Evolutionary conservation across 2,797 vertebrate genomes (phyloP), one percentile per base, ranked within the genome.

Genomic region (Takifugu rubripes): DNA sequence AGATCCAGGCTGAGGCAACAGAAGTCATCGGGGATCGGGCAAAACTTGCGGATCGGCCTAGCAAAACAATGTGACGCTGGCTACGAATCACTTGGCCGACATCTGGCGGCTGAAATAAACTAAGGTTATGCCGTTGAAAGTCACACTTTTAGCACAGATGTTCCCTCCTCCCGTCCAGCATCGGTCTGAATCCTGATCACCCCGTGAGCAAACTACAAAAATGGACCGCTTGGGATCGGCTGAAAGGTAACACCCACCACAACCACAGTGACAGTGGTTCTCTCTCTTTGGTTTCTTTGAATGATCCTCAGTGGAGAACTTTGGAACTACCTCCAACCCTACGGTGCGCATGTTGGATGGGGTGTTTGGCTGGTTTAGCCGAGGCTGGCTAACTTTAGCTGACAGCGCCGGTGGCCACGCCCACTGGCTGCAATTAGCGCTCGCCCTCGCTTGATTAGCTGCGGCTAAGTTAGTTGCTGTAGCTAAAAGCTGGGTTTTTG

Each of bases 1-100:
- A 97, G 68, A 97, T 81, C 93, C 94, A 94, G 79, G 86, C 89
- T 75, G 91, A 91, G 67, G 95, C 70, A 71, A 77, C 89, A 56
- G 87, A 86, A 84, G 85, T 86, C 87, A 90, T 91, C 63, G 71
- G 54, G 43, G 53, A 46, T 5, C 36, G 48, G 43, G 16, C 14
- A 44, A 5, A 44, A 44, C 6, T 12, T 21, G 21, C 11, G 12
- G 46, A 21, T 40, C 53, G 40, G 26, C 9, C 25, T 5, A 24
- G 15, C 10, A 16, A 49, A 15, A 52, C 2, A 9, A 3, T 24
- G 12, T 2, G 7, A 4, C 16, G 44, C 16, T n/a, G 44, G 44
- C 6, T 5, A 5, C 8, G 17, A 36, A 42, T 44, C 15, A 66
- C 26, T 63, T 21, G 10, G 46, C 16, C 25, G n/a, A 59, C 73